Percentiles rank a stretch among this genome's conserved stretches.
Evolutionary conservation across 2,888 invertebrate genomes (phyloP).

Genomic region (Agelastica alni): DNA sequence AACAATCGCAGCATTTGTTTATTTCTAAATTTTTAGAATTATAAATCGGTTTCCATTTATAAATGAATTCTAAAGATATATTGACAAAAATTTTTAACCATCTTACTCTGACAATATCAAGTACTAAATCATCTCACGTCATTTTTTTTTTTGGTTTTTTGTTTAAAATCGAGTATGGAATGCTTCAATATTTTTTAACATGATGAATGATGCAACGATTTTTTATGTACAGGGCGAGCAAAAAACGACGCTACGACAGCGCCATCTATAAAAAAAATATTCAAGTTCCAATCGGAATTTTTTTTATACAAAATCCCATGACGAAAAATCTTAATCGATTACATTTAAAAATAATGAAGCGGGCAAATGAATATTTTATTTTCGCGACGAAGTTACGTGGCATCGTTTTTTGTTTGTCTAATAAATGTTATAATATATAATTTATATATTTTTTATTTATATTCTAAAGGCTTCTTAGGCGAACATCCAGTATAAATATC

Average conservation of each 20-base stretch:
- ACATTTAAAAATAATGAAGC: too few species aligned
- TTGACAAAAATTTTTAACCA: conserved; percentile 52
- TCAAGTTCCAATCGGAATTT: background rate
- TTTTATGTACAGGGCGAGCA: conserved; percentile 38
- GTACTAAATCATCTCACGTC: conserved; percentile 39
- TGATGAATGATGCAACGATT: conserved; percentile 49
- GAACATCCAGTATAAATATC: conserved; percentile 51
- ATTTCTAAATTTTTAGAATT: conserved; percentile 53
- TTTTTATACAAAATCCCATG: too few species aligned
- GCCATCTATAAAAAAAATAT: background rate
- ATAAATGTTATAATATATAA: conserved; percentile 27
- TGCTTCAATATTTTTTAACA: conserved; percentile 47
- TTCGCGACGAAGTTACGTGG: conserved; percentile 2
- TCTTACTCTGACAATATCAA: conserved; percentile 38
- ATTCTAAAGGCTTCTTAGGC: conserved; percentile 57
- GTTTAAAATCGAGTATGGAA: conserved; percentile 42
- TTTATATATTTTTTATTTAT: conserved; percentile 36
- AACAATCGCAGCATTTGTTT: conserved; percentile 51
- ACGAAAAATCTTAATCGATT: too few species aligned
- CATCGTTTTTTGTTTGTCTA: conserved; percentile 13
- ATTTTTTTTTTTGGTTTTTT: too few species aligned
- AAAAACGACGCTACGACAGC: conserved; percentile 11
- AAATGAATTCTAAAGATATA: conserved; percentile 49
- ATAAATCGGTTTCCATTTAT: conserved; percentile 48
- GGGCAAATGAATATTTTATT: background rate